Percentiles rank a stretch among this genome's conserved stretches.
Evolutionary conservation across 2,797 vertebrate species (phyloP).

Genomic region (Phaenicophaeus curvirostris): DNA sequence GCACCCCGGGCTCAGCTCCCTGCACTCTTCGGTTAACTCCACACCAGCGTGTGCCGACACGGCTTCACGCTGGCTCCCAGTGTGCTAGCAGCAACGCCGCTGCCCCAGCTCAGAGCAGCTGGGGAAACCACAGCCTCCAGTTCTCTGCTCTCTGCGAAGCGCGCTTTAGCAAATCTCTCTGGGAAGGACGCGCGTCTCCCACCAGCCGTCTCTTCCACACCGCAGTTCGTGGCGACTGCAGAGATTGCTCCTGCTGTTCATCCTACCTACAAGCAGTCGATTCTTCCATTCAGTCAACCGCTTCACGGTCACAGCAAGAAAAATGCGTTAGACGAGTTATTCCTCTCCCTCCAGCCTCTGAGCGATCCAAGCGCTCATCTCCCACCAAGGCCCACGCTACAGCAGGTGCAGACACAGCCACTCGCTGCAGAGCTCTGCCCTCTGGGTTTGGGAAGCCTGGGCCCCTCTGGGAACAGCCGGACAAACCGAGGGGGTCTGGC

Average conservation of each 20-base stretch:
- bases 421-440: neutral
- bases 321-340: neutral
- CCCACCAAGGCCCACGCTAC: neutral
- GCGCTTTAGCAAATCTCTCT: neutral
- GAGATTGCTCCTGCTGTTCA: neutral
- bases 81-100: neutral
- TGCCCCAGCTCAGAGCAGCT: accelerated
- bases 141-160: neutral
- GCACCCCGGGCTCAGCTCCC: neutral
- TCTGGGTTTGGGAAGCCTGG: neutral
- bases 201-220: neutral
- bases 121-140: accelerated
- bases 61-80: neutral
- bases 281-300: neutral
- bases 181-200: neutral
- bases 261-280: neutral
- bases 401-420: accelerated
- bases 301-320: neutral
- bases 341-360: neutral
- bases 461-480: neutral
- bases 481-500: neutral
- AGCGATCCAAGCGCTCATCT: accelerated
- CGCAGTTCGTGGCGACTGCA: neutral
- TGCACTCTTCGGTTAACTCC: neutral
- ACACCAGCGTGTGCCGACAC: neutral